These are phyloP conservation scores for Danio aesculapii DNA, from an alignment of 2,797 vertebrate genomes.

Conservation along the genomic window DNA sequence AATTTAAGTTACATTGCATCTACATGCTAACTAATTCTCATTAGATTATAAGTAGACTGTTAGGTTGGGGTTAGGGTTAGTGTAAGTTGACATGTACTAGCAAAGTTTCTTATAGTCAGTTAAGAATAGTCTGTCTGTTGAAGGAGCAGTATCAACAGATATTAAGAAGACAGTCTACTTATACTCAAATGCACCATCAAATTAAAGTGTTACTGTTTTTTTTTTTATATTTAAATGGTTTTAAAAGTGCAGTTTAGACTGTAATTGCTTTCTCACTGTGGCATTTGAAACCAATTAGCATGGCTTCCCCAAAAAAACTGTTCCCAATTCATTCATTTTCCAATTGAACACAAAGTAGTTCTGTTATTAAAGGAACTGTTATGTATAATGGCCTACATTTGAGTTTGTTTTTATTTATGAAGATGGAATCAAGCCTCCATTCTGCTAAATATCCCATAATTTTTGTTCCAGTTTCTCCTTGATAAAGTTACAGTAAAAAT, in stretches of 20 bases:
- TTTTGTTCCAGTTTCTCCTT: background rate
- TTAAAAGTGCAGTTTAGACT: background rate
- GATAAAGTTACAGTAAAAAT: background rate
- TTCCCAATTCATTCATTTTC: background rate
- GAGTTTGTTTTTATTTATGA: background rate
- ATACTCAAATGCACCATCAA: too few relatives aligned
- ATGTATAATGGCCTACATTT: background rate
- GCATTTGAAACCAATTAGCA: constrained; percentile 1
- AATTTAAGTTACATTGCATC: too few relatives aligned
- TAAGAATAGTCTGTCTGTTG: too few relatives aligned
- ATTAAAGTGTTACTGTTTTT: too few relatives aligned
- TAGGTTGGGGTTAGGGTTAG: too few relatives aligned
- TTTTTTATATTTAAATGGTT: background rate
- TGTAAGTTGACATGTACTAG: too few relatives aligned
- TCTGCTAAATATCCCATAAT: background rate
- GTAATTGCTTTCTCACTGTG: background rate
- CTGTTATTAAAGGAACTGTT: background rate
- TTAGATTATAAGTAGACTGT: too few relatives aligned
- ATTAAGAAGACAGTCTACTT: too few relatives aligned
- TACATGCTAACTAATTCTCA: too few relatives aligned
- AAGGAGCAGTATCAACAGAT: too few relatives aligned
- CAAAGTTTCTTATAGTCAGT: too few relatives aligned
- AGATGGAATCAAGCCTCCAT: background rate
- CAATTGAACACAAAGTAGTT: background rate
- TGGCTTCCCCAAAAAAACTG: background rate